Evolutionary conservation across 2,113 vertebrate genomes (phyloP).

Genomic region (Irena cyanogastra): DNA sequence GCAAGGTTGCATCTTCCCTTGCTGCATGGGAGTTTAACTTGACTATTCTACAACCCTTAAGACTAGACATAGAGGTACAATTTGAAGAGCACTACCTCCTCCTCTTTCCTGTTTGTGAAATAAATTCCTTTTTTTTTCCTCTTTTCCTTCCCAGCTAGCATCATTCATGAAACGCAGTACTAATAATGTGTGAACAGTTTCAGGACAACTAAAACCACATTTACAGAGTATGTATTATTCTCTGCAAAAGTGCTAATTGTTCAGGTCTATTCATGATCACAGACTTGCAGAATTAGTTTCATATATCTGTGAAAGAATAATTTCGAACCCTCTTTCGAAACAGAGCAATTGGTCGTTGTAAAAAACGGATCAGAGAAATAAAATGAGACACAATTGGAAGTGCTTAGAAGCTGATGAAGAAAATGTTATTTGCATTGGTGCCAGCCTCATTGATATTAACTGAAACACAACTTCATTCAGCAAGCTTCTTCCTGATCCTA

Average conservation of each 20-base stretch:
- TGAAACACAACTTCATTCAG: neutral
- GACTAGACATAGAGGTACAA: neutral
- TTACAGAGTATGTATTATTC: conserved; percentile 15
- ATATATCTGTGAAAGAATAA: neutral
- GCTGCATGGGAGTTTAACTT: neutral
- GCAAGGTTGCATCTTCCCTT: neutral
- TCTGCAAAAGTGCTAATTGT: conserved; percentile 31
- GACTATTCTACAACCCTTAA: neutral
- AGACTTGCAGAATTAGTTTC: conserved; percentile 37
- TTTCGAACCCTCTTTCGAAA: neutral
- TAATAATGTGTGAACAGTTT: neutral
- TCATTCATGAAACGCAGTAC: neutral
- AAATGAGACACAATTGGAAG: conserved; percentile 1
- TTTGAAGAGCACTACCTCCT: neutral
- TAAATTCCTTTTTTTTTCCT: neutral
- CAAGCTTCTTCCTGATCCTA: neutral
- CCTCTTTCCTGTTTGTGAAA: neutral
- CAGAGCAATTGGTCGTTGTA: neutral
- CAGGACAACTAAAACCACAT: conserved; percentile 16
- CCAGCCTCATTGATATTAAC: neutral
- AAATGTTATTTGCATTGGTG: neutral
- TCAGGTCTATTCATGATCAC: conserved; percentile 35
- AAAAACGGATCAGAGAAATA: neutral
- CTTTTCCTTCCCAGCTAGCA: neutral
- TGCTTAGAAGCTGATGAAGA: conserved; percentile 11